Evolutionary conservation across 2,797 vertebrate genomes (phyloP), one percentile per base, ranked within the genome.

Genomic region (Helicolenus hilgendorfi): DNA sequence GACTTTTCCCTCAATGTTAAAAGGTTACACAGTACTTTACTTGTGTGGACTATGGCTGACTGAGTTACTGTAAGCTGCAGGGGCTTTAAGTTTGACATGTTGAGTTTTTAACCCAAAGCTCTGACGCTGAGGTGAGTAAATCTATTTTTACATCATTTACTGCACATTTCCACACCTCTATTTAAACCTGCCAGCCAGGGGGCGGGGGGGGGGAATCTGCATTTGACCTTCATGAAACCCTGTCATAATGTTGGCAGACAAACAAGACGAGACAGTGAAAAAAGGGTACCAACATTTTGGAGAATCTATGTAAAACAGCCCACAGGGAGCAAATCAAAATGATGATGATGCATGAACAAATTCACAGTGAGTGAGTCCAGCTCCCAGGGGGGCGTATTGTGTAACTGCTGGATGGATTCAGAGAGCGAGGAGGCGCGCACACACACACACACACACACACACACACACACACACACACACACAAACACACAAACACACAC

Each of bases 331-430:
- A 88, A 58, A 81, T 55, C 22, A 58, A 88, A 73, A 92, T 63
- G 36, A 92, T 72, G 79, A 92, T 86, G 89, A 91, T 83, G 84
- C 90, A 90, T 31, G 77, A 92, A 92, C 88, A 86, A n/a, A 92
- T 77, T 85, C 86, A 77, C 62, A 76, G 83, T 77, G 85, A 93
- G 78, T 55, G 77, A 92, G 80, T 87, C 84, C 77, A 56, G 58
- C 79, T 93, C 91, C 90, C 90, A 55, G 84, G 81, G 85, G 85
- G 92, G 86, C 38, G 85, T 88, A 33, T 96, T 97, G 93, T 95
- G 85, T 96, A 97, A 97, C 92, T 85, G 78, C 80, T 95, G 87
- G 86, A 94, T 87, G 81, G 83, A 91, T 89, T 88, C 55, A 85
- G 38, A 72, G 84, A 75, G 85, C 81, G 64, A 22, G 56, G 84